Base-by-base conservation (phyloP, 2,888 invertebrate genomes). In the Cryptus viduatorius region DNA sequence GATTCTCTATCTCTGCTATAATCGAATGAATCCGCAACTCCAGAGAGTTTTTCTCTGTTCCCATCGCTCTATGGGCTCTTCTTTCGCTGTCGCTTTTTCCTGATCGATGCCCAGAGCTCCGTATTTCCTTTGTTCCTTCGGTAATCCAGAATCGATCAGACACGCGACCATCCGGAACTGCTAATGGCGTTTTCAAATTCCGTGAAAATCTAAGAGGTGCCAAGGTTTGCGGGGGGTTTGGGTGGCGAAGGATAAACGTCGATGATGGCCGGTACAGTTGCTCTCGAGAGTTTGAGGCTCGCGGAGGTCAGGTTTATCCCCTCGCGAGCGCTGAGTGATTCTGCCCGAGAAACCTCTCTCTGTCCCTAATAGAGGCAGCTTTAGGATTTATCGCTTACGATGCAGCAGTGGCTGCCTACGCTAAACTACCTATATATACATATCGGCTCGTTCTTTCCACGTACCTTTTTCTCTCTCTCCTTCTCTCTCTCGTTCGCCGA, bases 301-400 rank as follows among this genome's bases (percentile, higher is more conserved):
- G 48, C 8, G 61, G 48, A 37, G 31, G 64, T 75, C 61, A 46
- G 65, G 77, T 71, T n/a, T 46, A 42, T 53, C 16, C 53, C 19
- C 44, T 19, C 2, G 46, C 48, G 48, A 19, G 19, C 64, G 16
- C 56, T 10, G 56, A 59, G 50, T 64, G 59, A 75, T 77, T 84
- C 59, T 59, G 61, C 50, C 72, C 24, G 50, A 68, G 31, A 31
- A 31, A 61, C 42, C 44, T 46, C 67, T 50, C 61, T 69, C 81
- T 78, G 80, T 46, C 76, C 82, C 85, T 88, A 89, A 90, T 90
- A 90, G 90, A 88, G 88, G 86, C 86, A 86, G 86, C 83, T 78
- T 44, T 67, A 71, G 87, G 89, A 91, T 91, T 90, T 91, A 91
- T 92, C 87, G 90, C 85, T 87, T 79, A 81, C 86, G 88, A 88